phyloP scores from a whole-genome alignment of 2,888 invertebrate species.

The Automeris io region DNA sequence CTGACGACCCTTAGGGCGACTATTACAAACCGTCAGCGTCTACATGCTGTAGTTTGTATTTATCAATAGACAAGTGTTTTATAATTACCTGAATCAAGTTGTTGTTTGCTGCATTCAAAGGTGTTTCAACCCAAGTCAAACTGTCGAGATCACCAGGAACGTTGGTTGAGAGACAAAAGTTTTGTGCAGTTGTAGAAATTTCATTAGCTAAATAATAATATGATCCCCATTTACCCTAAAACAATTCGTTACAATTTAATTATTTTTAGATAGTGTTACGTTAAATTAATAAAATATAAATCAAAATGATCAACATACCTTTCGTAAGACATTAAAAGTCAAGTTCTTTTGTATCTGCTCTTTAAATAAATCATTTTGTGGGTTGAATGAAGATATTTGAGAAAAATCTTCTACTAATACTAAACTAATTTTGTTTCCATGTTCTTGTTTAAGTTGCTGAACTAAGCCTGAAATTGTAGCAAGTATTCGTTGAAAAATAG shows the following conservation, averaged over 20 bases:
- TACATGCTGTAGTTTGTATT: not conserved
- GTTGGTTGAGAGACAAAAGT: conserved; percentile 78
- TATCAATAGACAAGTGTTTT: not conserved
- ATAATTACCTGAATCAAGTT: conserved; percentile 32
- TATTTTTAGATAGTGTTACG: not conserved
- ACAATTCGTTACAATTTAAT: not conserved
- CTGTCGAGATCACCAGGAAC: conserved; percentile 83
- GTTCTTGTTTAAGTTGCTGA: conserved; percentile 81
- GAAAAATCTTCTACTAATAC: conserved; percentile 63
- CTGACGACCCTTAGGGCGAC: too few species aligned
- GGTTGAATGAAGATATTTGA: conserved; percentile 66
- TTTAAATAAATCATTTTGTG: conserved; percentile 57
- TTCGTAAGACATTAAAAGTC: conserved; percentile 78
- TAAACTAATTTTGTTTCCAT: conserved; percentile 55
- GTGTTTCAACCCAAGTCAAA: conserved; percentile 81
- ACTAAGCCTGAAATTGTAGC: conserved; percentile 78
- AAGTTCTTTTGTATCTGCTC: conserved; percentile 78
- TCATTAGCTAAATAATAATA: conserved; percentile 29
- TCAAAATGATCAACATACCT: conserved; percentile 22
- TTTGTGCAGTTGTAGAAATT: conserved; percentile 38
- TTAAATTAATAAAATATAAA: too few species aligned
- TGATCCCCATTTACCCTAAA: conserved; percentile 49
- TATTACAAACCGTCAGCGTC: too few species aligned
- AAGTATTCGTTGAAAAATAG: too few species aligned
- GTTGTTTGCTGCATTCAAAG: conserved; percentile 14